Conservation (phyloP, 2,888 invertebrate species). For the Abscondita cerata region DNA sequence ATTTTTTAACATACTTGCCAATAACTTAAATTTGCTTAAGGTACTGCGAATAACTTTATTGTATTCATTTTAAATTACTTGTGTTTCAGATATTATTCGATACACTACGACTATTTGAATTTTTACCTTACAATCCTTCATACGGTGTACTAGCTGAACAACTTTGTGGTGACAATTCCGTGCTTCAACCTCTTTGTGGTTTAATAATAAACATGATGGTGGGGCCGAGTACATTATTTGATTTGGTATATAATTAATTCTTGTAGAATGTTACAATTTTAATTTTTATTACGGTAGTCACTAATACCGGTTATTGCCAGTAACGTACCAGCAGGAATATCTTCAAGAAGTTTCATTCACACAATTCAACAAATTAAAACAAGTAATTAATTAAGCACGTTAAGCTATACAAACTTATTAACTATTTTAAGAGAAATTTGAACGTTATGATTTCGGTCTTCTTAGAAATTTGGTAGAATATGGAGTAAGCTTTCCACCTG, state of each 20-base stretch:
- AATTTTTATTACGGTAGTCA: constrained; percentile 4
- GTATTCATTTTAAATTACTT: neutral
- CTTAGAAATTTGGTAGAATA: neutral
- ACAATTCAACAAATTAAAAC: too few species aligned
- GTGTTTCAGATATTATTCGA: constrained; percentile 4
- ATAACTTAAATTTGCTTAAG: constrained; percentile 3
- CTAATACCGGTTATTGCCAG: constrained; percentile 1
- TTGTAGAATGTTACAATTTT: neutral
- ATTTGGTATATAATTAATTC: constrained; percentile 57
- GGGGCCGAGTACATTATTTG: constrained; percentile 60
- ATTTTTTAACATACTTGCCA: neutral
- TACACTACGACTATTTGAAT: neutral
- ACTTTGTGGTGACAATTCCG: constrained; percentile 13
- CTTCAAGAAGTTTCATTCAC: neutral
- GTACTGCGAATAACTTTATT: constrained; percentile 59
- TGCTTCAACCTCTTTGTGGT: constrained; percentile 10
- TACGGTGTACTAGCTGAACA: neutral
- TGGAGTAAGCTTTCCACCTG: neutral
- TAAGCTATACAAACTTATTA: too few species aligned
- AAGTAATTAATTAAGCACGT: too few species aligned
- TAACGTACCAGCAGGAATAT: constrained; percentile 12
- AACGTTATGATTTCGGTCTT: neutral
- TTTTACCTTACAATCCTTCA: neutral
- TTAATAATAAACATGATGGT: neutral
- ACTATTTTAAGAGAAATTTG: too few species aligned